Percentiles rank a stretch among this genome's conserved stretches.
These are phyloP conservation scores for Trichomycterus rosablanca DNA, from an alignment of 2,113 vertebrate genomes.

Conservation along the genomic window DNA sequence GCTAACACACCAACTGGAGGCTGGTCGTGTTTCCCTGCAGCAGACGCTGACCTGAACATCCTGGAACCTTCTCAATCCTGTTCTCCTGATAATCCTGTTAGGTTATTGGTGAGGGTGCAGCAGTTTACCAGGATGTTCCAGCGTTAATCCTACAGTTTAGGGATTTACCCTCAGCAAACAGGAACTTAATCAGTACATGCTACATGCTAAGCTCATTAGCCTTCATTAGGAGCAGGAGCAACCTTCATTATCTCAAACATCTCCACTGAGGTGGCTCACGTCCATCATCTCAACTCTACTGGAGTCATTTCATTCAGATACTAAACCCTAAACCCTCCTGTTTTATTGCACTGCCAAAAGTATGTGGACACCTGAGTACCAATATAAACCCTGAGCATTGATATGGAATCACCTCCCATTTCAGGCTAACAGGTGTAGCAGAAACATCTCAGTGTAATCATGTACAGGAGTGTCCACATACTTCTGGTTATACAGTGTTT, in stretches of 20 bases:
- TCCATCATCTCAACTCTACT: too few species aligned
- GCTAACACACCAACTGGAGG: too few species aligned
- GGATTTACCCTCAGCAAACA: slow-evolving; percentile 97
- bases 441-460: too few species aligned
- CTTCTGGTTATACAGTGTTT: too few species aligned
- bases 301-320: too few species aligned
- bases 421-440: too few species aligned
- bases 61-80: slow-evolving; percentile 60
- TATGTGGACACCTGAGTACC: too few species aligned
- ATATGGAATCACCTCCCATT: too few species aligned
- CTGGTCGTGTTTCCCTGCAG: background rate
- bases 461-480: too few species aligned
- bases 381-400: too few species aligned
- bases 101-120: slow-evolving; percentile 90
- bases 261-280: too few species aligned
- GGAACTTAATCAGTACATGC: slow-evolving; percentile 75
- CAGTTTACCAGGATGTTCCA: slow-evolving; percentile 94
- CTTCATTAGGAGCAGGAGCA: slow-evolving; percentile 77
- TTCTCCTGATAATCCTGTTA: slow-evolving; percentile 77
- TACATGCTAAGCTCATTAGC: slow-evolving; percentile 91
- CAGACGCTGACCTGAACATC: slow-evolving; percentile 26
- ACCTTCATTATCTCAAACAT: slow-evolving; percentile 55
- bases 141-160: slow-evolving; percentile 89
- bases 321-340: too few species aligned
- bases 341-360: background rate